These are phyloP conservation scores for Drosophila ambigua DNA, from an alignment of 1,140 invertebrate species.

Conservation along the genomic window DNA sequence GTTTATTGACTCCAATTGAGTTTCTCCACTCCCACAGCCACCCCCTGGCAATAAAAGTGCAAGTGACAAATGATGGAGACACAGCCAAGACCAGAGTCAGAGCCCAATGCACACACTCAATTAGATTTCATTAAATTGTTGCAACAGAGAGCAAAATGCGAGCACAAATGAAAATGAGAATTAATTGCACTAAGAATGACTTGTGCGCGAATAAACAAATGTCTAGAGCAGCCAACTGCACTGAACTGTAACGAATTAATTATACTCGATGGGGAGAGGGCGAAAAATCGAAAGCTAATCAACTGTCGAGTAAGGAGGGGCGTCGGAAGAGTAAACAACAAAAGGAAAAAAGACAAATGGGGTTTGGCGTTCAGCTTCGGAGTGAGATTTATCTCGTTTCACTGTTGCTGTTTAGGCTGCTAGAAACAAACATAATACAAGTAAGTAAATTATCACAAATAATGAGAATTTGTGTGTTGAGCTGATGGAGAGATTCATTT, in stretches of 20 bases:
- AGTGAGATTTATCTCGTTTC: slow-evolving; percentile 19
- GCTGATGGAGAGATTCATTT: background rate
- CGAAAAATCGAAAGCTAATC: slow-evolving; percentile 41
- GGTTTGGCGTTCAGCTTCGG: background rate
- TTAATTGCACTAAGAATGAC: slow-evolving; percentile 55
- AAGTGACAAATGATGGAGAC: slow-evolving; percentile 47
- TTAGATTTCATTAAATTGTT: slow-evolving; percentile 66
- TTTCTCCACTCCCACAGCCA: slow-evolving; percentile 4
- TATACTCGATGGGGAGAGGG: slow-evolving; percentile 17
- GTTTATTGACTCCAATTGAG: slow-evolving; percentile 59
- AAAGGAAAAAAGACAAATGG: slow-evolving; percentile 14
- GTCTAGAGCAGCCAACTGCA: slow-evolving; percentile 36
- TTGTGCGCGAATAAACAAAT: slow-evolving; percentile 41
- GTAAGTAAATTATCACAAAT: background rate
- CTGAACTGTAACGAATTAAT: slow-evolving; percentile 57
- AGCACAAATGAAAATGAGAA: slow-evolving; percentile 45
- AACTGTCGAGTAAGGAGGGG: slow-evolving; percentile 10
- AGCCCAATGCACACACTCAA: slow-evolving; percentile 46
- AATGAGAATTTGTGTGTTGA: slow-evolving; percentile 2
- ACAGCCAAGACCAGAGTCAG: slow-evolving; percentile 7
- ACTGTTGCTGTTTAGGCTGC: too few relatives aligned
- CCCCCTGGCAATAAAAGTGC: slow-evolving; percentile 35
- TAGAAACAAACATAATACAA: background rate
- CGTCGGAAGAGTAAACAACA: slow-evolving; percentile 9
- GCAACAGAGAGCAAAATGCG: slow-evolving; percentile 43